Evolutionary conservation across 2,888 invertebrate species (phyloP).

Genomic region (Cryptocephalus primarius): DNA sequence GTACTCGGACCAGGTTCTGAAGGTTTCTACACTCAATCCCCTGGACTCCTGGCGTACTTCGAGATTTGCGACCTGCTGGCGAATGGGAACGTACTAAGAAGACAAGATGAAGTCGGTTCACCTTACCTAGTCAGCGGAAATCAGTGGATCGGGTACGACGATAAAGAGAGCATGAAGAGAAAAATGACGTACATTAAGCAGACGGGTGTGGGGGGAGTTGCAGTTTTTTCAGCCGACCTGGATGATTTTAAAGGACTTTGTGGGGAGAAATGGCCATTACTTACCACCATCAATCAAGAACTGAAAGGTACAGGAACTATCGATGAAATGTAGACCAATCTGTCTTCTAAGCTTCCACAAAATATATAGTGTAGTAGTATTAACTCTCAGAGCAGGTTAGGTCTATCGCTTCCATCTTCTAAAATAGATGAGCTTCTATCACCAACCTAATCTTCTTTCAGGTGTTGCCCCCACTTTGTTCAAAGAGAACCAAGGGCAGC

Average conservation of each 20-base stretch:
- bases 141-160: conserved; percentile 75
- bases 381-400: no score
- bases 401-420: not conserved
- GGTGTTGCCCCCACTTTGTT: conserved; percentile 36
- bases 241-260: conserved; percentile 75
- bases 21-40: conserved; percentile 56
- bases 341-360: no score
- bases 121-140: conserved; percentile 57
- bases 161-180: conserved; percentile 49
- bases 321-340: no score
- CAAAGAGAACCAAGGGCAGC: conserved; percentile 21
- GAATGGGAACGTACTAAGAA: conserved; percentile 16
- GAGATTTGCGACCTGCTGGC: conserved; percentile 47
- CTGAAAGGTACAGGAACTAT: conserved; percentile 38
- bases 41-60: conserved; percentile 60
- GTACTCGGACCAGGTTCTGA: conserved; percentile 52
- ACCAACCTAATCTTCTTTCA: conserved; percentile 17
- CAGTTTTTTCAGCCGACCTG: conserved; percentile 61
- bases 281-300: conserved; percentile 47
- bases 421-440: not conserved
- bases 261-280: conserved; percentile 56
- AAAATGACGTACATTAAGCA: conserved; percentile 56
- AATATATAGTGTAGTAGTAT: no score
- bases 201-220: conserved; percentile 56
- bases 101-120: conserved; percentile 50